Percentiles rank a stretch among this genome's conserved stretches.
phyloP scores from a whole-genome alignment of 2,888 invertebrate species.

The Zygothrica quintamaculata region DNA sequence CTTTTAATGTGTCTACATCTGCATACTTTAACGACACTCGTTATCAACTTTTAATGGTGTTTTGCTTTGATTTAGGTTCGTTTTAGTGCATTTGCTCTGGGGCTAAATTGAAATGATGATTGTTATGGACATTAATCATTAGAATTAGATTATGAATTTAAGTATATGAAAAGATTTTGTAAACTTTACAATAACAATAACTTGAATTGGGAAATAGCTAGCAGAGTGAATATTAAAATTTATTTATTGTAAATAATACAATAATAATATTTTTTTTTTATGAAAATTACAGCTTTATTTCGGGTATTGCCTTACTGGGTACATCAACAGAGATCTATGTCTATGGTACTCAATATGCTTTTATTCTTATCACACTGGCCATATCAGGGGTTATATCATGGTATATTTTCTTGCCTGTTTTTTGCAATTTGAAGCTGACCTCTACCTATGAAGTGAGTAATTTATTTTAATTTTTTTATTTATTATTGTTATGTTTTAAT shows the following conservation, averaged over 20 bases:
- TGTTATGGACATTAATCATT: constrained; percentile 59
- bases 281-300: constrained; percentile 86
- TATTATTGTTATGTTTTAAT: too few relatives aligned
- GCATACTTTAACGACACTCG: constrained; percentile 63
- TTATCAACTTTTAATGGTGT: constrained; percentile 74
- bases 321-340: constrained; percentile 92
- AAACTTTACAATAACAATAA: too few relatives aligned
- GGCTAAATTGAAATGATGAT: constrained; percentile 54
- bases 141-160: constrained; percentile 48
- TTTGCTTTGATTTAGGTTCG: constrained; percentile 23
- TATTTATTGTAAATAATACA: not conserved
- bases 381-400: constrained; percentile 86
- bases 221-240: too few relatives aligned
- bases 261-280: not conserved
- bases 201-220: not conserved
- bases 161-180: constrained; percentile 24
- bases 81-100: constrained; percentile 34
- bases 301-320: constrained; percentile 90
- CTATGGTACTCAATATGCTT: constrained; percentile 90
- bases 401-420: constrained; percentile 88
- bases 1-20: constrained; percentile 45
- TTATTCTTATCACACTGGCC: constrained; percentile 84
- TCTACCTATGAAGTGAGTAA: constrained; percentile 90
- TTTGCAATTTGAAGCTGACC: constrained; percentile 89
- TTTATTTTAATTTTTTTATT: constrained; percentile 22